Evolutionary conservation across 2,113 vertebrate genomes (phyloP), one percentile per base, ranked within the genome.

Genomic region (Calidris pygmaea): DNA sequence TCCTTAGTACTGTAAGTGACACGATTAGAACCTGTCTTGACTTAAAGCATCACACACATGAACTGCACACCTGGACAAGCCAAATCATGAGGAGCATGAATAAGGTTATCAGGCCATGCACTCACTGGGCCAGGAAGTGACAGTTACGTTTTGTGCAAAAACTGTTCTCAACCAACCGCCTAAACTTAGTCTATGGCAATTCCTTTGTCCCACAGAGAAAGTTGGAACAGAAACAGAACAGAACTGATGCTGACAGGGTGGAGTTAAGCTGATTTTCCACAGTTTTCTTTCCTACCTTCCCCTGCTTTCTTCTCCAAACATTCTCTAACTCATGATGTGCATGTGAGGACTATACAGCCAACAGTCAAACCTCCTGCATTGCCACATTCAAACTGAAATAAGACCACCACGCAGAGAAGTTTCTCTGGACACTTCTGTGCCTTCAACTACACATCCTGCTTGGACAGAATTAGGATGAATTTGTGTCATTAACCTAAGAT

Each of bases 61-160:
- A 67, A 62, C 39, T n/a, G 41, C 26, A 58, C 43, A 70, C 52
- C n/a, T 47, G 32, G 73, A 32, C n/a, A 58, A 77, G 52, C 8
- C 59, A 21, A 0, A 18, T 27, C 0, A 0, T 11, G 52, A 81
- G n/a, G 34, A 63, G 29, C 47, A 35, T 0, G 29, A 39, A 8
- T 10, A 9, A 39, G 24, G 45, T 3, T 55, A 47, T 27, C 59
- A 65, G 62, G 67, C 26, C 56, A 37, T 3, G 30, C 18, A 37
- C 23, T 32, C 27, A 3, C 45, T n/a, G 67, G 13, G 35, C 17
- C 26, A 47, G 66, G 26, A 81, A 85, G 24, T 1, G 17, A 14
- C 62, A 80, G 9, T 1, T 34, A 39, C 16, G 35, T 16, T 86
- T 55, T 56, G 65, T 37, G 55, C 68, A 77, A 41, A 5, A 47